These are phyloP conservation scores for Phylloscopus collybita DNA, from an alignment of 2,797 vertebrate species.

Conservation along the genomic window DNA sequence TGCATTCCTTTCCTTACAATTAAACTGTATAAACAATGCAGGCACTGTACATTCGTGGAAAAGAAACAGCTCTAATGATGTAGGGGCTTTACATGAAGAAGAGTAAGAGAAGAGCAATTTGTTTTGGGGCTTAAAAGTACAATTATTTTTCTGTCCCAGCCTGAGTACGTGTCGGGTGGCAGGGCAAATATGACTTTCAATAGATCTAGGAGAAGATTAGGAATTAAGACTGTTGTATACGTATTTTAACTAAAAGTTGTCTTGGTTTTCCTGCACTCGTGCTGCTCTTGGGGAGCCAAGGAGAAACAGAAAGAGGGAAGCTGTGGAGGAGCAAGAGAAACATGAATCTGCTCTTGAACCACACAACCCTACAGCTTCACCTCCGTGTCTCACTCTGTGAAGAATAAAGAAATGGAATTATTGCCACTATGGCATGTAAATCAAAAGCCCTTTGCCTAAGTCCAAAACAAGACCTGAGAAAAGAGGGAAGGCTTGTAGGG, in stretches of 20 bases:
- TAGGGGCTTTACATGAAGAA: slow-evolving; percentile 10
- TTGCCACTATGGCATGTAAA: not conserved
- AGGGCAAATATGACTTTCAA: not conserved
- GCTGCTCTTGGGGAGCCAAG: not conserved
- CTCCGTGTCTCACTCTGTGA: not conserved
- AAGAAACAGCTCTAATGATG: slow-evolving; percentile 44
- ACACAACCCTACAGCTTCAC: not conserved
- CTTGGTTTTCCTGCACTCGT: not conserved
- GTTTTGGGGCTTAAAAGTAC: slow-evolving; percentile 36
- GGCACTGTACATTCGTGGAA: not conserved
- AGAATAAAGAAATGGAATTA: not conserved
- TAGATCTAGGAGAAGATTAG: not conserved
- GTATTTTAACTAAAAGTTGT: not conserved
- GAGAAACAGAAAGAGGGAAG: not conserved
- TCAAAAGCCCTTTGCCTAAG: not conserved
- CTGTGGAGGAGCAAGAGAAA: not conserved
- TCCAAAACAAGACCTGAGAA: not conserved
- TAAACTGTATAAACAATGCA: slow-evolving; percentile 69
- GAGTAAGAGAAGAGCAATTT: slow-evolving; percentile 4
- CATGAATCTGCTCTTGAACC: not conserved
- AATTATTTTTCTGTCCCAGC: slow-evolving; percentile 31
- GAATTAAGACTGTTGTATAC: not conserved
- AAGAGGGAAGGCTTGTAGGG: not conserved
- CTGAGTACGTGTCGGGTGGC: not conserved
- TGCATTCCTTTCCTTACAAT: slow-evolving; percentile 62